Conservation (phyloP, 2,797 vertebrate species). For the Enteromius viviparus region DNA sequence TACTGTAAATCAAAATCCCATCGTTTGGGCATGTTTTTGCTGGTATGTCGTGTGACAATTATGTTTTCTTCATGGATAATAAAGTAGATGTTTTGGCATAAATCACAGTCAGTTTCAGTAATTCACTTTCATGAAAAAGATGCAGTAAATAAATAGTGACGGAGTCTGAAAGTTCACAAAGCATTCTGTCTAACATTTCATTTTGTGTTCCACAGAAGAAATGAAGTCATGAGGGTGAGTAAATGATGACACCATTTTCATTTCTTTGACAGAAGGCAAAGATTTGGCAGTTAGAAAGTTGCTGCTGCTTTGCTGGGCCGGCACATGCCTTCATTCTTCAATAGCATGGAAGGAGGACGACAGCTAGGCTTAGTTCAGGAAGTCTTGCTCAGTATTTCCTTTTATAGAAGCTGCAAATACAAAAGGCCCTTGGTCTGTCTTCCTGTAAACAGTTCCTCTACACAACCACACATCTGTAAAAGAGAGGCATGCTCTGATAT, state of each 20-base stretch:
- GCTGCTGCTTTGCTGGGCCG: not conserved
- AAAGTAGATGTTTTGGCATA: not conserved
- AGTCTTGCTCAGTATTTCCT: constrained; percentile 80
- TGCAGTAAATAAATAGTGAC: not conserved
- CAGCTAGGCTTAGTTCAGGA: constrained; percentile 76
- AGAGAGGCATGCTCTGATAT: constrained; percentile 38
- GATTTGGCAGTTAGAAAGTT: constrained; percentile 30
- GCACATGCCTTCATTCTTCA: constrained; percentile 28
- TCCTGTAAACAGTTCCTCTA: constrained; percentile 82
- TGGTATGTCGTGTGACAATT: not conserved
- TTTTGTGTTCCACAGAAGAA: constrained; percentile 23
- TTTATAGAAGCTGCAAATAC: constrained; percentile 82
- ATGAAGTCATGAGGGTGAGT: constrained; percentile 5
- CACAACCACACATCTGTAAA: constrained; percentile 49
- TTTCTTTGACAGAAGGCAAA: not conserved
- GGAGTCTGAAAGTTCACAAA: not conserved
- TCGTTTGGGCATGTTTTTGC: not conserved
- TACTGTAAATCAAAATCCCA: not conserved
- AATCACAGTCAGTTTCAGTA: not conserved
- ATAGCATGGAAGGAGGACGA: constrained; percentile 40
- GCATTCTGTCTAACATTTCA: not conserved
- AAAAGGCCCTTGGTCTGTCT: constrained; percentile 78
- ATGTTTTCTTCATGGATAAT: not conserved
- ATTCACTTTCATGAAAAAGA: not conserved
- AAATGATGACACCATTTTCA: not conserved